Evolutionary conservation across 1,140 invertebrate genomes (phyloP).

Genomic region (Brachionus manjavacas): DNA sequence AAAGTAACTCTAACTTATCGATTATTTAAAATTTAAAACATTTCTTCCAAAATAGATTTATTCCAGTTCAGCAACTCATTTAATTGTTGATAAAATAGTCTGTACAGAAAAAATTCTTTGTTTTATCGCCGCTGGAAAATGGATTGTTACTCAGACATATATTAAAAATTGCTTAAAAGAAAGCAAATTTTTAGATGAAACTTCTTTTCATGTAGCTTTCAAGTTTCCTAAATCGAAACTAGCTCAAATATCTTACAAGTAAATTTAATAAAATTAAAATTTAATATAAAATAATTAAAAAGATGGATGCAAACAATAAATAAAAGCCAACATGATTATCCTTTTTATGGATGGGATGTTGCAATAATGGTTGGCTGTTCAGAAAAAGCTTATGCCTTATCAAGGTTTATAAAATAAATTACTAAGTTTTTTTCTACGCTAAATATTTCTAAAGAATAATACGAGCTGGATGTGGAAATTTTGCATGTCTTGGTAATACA

Average conservation of each 20-base stretch:
- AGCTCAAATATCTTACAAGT: not conserved
- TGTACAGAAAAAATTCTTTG: constrained; percentile 24
- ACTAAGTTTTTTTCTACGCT: not conserved
- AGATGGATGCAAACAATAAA: not conserved
- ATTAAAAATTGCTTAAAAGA: constrained; percentile 20
- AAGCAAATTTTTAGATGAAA: not conserved
- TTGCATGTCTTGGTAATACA: not conserved
- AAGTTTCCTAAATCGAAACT: constrained; percentile 3
- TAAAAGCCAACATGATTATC: not conserved
- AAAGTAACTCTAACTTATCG: not conserved
- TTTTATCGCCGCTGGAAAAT: not conserved
- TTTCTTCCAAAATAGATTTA: not conserved
- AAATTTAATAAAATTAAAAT: not conserved
- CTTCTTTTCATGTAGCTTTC: not conserved
- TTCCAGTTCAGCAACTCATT: not conserved
- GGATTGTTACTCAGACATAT: constrained; percentile 16
- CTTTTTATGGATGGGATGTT: constrained; percentile 11
- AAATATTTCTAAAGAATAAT: not conserved
- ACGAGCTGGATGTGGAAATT: not conserved
- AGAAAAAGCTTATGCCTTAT: not conserved
- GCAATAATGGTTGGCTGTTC: not conserved
- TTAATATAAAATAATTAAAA: not conserved
- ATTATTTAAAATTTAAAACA: not conserved
- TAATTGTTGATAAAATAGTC: constrained; percentile 1
- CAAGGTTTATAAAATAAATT: not conserved